A percentile compares a stretch with the other conserved stretches of the same genome.
phyloP scores from a whole-genome alignment of 1,140 invertebrate genomes.

The Papilio dardanus region DNA sequence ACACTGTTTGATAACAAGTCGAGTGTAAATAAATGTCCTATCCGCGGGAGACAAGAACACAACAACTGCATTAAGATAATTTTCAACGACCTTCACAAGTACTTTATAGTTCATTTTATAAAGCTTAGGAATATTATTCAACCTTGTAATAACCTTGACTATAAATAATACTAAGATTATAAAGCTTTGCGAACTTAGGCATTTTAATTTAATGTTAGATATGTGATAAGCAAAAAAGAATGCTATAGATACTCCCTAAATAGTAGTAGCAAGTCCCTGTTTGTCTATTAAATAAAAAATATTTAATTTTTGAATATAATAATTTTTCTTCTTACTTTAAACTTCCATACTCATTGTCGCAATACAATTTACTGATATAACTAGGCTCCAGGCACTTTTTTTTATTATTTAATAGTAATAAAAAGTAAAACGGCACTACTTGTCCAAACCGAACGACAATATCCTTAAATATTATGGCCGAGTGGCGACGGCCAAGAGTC shows the following conservation, averaged over 20 bases:
- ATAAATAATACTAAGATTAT: not conserved
- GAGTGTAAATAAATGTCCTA: slow-evolving; percentile 1
- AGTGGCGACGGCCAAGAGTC: slow-evolving; percentile 11
- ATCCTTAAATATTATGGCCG: slow-evolving; percentile 8
- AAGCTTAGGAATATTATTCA: not conserved
- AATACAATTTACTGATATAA: too few species aligned
- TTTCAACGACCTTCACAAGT: slow-evolving; percentile 1
- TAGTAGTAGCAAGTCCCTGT: too few species aligned
- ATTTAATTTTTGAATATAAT: not conserved
- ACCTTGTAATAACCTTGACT: not conserved
- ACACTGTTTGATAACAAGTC: slow-evolving; percentile 3
- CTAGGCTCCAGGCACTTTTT: not conserved
- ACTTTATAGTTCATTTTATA: not conserved
- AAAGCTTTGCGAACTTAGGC: not conserved
- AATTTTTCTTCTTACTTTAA: too few species aligned
- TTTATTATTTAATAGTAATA: not conserved
- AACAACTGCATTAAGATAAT: slow-evolving; percentile 22
- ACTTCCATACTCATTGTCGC: too few species aligned
- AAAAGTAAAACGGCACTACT: not conserved
- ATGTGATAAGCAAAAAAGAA: too few species aligned
- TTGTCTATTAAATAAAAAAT: not conserved
- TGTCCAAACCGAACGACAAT: slow-evolving; percentile 10
- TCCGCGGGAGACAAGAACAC: slow-evolving; percentile 17
- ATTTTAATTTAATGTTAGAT: not conserved
- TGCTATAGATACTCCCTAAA: too few species aligned